Percentiles rank a stretch among this genome's conserved stretches.
Conservation (phyloP, 2,888 invertebrate species). For the Andricus curvator region DNA sequence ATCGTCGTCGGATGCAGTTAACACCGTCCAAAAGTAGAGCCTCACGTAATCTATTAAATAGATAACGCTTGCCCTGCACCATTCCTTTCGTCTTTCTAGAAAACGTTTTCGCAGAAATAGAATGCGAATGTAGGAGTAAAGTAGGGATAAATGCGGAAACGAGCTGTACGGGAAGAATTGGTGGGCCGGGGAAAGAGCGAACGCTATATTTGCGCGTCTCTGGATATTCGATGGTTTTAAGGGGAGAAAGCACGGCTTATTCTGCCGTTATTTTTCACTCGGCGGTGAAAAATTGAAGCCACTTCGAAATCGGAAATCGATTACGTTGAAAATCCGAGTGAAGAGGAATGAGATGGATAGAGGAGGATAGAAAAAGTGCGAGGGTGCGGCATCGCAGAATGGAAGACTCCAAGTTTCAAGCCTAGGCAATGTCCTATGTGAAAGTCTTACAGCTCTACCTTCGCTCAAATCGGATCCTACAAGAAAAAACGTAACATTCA, state of each 20-base stretch:
- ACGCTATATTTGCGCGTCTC: slow-evolving; percentile 22
- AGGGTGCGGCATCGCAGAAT: slow-evolving; percentile 25
- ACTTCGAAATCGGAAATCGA: slow-evolving; percentile 74
- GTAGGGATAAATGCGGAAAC: slow-evolving; percentile 36
- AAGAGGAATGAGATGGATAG: slow-evolving; percentile 6
- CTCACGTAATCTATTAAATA: slow-evolving; percentile 68
- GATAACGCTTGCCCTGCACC: slow-evolving; percentile 58
- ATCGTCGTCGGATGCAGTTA: slow-evolving; percentile 61
- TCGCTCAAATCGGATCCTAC: slow-evolving; percentile 8
- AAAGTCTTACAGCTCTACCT: not conserved
- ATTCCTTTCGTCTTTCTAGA: slow-evolving; percentile 44
- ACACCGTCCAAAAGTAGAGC: slow-evolving; percentile 62
- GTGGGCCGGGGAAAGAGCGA: slow-evolving; percentile 12
- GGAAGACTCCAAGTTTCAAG: slow-evolving; percentile 24
- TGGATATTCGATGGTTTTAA: slow-evolving; percentile 40
- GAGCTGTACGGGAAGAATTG: slow-evolving; percentile 31
- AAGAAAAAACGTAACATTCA: slow-evolving; percentile 14
- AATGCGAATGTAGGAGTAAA: slow-evolving; percentile 43
- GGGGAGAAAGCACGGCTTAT: slow-evolving; percentile 63
- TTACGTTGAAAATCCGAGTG: slow-evolving; percentile 60
- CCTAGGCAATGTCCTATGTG: slow-evolving; percentile 24
- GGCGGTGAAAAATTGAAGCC: slow-evolving; percentile 71
- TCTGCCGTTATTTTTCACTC: slow-evolving; percentile 72
- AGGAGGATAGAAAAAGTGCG: slow-evolving; percentile 31
- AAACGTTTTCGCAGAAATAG: slow-evolving; percentile 38